Conservation (phyloP, 2,113 vertebrate species). For the Ia io region DNA sequence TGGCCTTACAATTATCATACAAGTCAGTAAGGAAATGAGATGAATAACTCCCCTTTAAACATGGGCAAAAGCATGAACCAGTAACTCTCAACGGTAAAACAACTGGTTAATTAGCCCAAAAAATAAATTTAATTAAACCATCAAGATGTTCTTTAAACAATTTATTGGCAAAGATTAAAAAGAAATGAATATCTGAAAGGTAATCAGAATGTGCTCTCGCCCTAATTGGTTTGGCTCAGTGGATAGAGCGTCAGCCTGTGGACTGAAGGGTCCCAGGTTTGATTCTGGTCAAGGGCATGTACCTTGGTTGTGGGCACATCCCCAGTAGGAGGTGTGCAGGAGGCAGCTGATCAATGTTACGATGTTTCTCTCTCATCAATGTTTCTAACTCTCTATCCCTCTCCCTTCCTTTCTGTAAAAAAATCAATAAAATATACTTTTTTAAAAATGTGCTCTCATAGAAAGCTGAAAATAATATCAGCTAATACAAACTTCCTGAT, state of each 20-base stretch:
- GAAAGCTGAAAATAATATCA: slow-evolving; percentile 16
- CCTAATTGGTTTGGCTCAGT: too few species aligned
- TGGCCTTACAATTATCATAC: not conserved
- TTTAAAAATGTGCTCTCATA: not conserved
- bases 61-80: not conserved
- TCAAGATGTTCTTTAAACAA: not conserved
- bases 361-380: too few species aligned
- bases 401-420: too few species aligned
- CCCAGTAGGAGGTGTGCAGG: too few species aligned
- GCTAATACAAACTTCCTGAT: not conserved
- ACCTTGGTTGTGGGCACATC: too few species aligned
- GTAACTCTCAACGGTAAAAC: slow-evolving; percentile 10
- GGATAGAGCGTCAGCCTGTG: too few species aligned
- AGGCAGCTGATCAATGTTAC: too few species aligned
- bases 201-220: not conserved
- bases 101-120: slow-evolving; percentile 22
- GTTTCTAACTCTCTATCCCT: too few species aligned
- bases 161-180: slow-evolving; percentile 43
- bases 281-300: too few species aligned
- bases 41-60: not conserved
- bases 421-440: too few species aligned
- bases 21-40: not conserved
- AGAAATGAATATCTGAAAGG: not conserved
- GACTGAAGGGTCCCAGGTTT: too few species aligned
- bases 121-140: slow-evolving; percentile 46